These are phyloP conservation scores for Globia sparganii DNA, from an alignment of 2,888 invertebrate genomes.

Conservation along the genomic window DNA sequence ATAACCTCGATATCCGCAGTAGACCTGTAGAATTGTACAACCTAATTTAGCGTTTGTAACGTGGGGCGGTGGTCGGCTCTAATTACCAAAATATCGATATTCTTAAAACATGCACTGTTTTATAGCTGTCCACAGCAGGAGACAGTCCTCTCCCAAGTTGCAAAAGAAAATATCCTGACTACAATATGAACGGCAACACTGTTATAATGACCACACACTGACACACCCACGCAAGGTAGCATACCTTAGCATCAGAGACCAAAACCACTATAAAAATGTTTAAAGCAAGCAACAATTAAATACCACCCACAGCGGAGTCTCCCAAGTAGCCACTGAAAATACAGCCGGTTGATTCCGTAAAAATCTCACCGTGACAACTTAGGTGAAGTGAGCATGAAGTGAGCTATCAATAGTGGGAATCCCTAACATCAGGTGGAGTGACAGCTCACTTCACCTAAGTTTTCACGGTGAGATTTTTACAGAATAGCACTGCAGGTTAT, in stretches of 20 bases:
- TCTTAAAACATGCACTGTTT: background rate
- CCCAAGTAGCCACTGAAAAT: slow-evolving; percentile 26
- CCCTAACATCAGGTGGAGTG: too few relatives aligned
- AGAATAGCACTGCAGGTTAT: too few relatives aligned
- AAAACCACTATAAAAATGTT: background rate
- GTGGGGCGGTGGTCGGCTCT: background rate
- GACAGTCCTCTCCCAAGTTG: slow-evolving; percentile 29
- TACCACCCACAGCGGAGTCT: background rate
- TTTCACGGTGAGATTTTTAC: too few relatives aligned
- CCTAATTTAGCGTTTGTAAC: background rate
- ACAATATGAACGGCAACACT: background rate
- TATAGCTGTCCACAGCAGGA: slow-evolving; percentile 10
- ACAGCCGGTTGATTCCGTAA: too few relatives aligned
- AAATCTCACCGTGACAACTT: too few relatives aligned
- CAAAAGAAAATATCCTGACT: background rate
- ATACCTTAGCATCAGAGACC: background rate
- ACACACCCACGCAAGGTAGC: background rate
- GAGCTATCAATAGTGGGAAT: too few relatives aligned
- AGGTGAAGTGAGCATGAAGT: too few relatives aligned
- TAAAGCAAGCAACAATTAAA: background rate
- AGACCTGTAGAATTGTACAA: background rate
- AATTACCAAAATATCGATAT: slow-evolving; percentile 4
- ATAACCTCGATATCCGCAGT: background rate
- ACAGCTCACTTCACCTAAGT: too few relatives aligned
- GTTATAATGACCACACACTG: background rate